Base-by-base conservation (phyloP, 2,113 vertebrate genomes). In the Crypturellus undulatus region DNA sequence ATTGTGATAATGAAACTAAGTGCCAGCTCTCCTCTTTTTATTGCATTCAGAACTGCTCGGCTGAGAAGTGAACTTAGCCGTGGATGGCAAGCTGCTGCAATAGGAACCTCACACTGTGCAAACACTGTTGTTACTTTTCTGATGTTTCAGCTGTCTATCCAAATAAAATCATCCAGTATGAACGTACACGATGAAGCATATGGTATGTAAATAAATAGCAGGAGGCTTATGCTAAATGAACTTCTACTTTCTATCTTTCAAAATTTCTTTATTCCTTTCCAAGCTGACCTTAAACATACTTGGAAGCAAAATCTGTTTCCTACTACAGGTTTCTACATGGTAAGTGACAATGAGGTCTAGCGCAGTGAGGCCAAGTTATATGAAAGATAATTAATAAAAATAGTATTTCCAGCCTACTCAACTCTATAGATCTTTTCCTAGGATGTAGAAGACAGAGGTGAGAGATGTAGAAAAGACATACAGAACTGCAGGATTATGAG, bases 121-220 rank as follows among this genome's bases (percentile, higher is more conserved):
- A 83, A 96, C 90, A 94, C 63, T 82, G 75, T 73, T 95, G 94
- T 72, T 94, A 81, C 78, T 94, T 95, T 94, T 93, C 73, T 89
- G 92, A 95, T 94, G 92, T 94, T 96, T 97, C 75, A 92, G 91
- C 94, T 96, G 94, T 95, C 96, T 96, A 62, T 77, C 94, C 84
- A 94, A 96, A 96, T 96, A 95, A 96, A 96, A 95, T 97, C 87
- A 96, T 34, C 84, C 2, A 0, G 89, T 87, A 87, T 17, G 38
- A 94, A 87, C 87, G 84, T 62, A 78, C 78, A 79, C 59, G 73
- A 94, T 70, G 79, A 92, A 96, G 75, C 95, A 97, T 96, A 96
- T 94, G 94, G 91, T 87, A 93, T 85, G 94, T 82, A 97, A 96
- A 95, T 84, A 95, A 93, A 90, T 92, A 96, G 94, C 84, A 89